Conservation (phyloP, 2,888 invertebrate genomes). For the Caenorhabditis sp. region DNA sequence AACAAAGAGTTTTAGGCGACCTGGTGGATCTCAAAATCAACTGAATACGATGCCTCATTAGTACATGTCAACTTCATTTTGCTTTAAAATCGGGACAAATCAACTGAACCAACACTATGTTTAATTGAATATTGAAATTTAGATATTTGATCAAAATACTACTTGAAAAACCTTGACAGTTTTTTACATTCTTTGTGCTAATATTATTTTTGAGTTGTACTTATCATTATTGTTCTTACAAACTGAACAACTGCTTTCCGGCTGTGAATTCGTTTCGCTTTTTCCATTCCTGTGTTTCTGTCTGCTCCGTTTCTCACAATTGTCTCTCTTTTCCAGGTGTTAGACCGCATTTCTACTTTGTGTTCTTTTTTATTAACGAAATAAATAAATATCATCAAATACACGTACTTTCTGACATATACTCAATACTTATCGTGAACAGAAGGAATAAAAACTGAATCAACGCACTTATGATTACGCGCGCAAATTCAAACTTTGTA, state of each 20-base stretch:
- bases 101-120: conserved; percentile 38
- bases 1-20: conserved; percentile 57
- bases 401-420: neutral
- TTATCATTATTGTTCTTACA: conserved; percentile 1
- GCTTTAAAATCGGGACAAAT: conserved; percentile 48
- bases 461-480: too few species aligned
- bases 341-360: conserved; percentile 40
- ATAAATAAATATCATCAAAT: neutral
- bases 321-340: conserved; percentile 35
- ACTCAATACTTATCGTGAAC: too few species aligned
- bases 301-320: conserved; percentile 15
- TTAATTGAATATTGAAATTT: too few species aligned
- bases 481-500: too few species aligned
- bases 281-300: conserved; percentile 52
- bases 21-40: conserved; percentile 66
- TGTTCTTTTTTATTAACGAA: conserved; percentile 9
- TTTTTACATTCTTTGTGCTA: conserved; percentile 7
- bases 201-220: conserved; percentile 17
- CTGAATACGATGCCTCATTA: conserved; percentile 65
- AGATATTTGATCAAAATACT: too few species aligned
- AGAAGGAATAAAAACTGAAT: too few species aligned
- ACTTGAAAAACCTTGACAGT: too few species aligned
- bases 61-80: conserved; percentile 60
- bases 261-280: conserved; percentile 59
- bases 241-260: conserved; percentile 24